A percentile compares a stretch with the other conserved stretches of the same genome.
These are phyloP conservation scores for Papilio gigon DNA, from an alignment of 2,888 invertebrate genomes.

Conservation along the genomic window DNA sequence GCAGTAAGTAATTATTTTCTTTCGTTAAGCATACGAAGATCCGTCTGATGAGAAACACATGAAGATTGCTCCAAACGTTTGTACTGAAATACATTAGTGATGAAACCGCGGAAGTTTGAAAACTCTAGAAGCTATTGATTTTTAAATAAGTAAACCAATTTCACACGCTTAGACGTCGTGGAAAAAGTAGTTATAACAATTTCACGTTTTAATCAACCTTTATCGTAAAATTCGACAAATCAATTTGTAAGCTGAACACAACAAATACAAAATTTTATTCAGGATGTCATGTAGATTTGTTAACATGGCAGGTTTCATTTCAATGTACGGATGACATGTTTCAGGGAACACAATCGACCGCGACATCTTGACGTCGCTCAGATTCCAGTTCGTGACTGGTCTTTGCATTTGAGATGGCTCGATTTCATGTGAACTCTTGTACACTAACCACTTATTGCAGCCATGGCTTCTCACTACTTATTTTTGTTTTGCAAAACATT, in stretches of 20 bases:
- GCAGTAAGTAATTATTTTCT: no score
- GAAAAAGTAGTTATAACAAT: no score
- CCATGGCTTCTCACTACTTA: not conserved
- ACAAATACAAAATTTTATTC: not conserved
- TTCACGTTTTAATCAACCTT: not conserved
- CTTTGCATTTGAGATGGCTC: conserved; percentile 18
- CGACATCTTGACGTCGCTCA: conserved; percentile 21
- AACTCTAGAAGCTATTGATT: no score
- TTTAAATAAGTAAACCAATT: not conserved
- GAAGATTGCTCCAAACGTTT: no score
- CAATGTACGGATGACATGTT: not conserved
- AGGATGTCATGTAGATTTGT: not conserved
- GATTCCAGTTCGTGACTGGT: conserved; percentile 23
- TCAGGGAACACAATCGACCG: conserved; percentile 4
- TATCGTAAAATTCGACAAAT: not conserved
- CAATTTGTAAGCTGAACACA: not conserved
- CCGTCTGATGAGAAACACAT: no score
- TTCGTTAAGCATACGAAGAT: no score
- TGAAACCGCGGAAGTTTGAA: no score
- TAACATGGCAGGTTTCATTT: not conserved
- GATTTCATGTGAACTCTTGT: conserved; percentile 19
- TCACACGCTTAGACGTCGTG: not conserved
- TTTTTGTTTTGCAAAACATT: conserved; percentile 11
- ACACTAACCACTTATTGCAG: conserved; percentile 8
- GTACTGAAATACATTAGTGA: no score